phyloP scores from a whole-genome alignment of 2,113 vertebrate genomes.

The Elephantulus edwardii region DNA sequence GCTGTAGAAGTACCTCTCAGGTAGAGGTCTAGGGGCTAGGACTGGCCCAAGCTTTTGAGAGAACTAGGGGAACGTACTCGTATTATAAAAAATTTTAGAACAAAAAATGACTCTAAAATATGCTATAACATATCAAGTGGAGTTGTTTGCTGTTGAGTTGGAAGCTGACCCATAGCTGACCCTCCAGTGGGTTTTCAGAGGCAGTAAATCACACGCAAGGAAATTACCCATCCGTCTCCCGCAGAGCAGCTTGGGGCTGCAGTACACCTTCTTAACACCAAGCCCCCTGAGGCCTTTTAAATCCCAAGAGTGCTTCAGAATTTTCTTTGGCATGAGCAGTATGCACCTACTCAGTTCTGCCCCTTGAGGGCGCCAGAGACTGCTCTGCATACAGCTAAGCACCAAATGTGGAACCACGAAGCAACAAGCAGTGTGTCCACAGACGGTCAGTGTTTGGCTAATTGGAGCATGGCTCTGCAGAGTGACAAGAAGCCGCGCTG shows the following conservation, averaged over 20 bases:
- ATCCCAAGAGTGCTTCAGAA: not conserved
- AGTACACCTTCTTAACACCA: too few species aligned
- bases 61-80: not conserved
- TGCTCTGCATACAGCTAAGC: not conserved
- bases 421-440: not conserved
- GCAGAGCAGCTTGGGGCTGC: too few species aligned
- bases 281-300: not conserved
- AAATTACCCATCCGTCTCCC: too few species aligned
- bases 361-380: conserved; percentile 74
- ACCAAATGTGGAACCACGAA: not conserved
- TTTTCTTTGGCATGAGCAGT: rapidly evolving
- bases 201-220: too few species aligned
- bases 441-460: too few species aligned
- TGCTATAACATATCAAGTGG: not conserved
- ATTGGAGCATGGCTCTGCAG: not conserved
- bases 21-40: too few species aligned
- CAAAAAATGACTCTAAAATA: not conserved
- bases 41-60: not conserved
- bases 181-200: too few species aligned
- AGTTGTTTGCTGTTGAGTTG: too few species aligned
- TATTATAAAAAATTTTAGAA: not conserved
- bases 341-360: conserved; percentile 4
- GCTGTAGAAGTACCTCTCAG: too few species aligned
- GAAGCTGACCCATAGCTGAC: too few species aligned
- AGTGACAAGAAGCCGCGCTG: too few species aligned